These are phyloP conservation scores for Diachrysia chrysitis DNA, from an alignment of 2,888 invertebrate species.

Conservation along the genomic window DNA sequence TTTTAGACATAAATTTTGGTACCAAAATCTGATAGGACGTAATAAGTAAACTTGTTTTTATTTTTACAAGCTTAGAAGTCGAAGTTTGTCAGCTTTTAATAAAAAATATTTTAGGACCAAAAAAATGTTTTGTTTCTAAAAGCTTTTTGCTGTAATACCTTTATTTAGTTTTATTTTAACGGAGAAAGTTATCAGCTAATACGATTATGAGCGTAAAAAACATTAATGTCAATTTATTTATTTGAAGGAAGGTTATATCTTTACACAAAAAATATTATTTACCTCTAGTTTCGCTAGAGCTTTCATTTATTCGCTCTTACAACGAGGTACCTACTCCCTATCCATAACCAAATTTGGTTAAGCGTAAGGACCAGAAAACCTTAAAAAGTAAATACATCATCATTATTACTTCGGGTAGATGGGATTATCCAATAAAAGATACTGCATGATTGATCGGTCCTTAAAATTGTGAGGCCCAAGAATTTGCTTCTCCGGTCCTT, in stretches of 20 bases:
- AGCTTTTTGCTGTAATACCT: slow-evolving; percentile 1
- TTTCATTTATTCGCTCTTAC: background rate
- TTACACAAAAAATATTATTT: background rate
- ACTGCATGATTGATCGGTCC: slow-evolving; percentile 12
- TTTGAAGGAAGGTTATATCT: background rate
- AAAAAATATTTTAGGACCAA: background rate
- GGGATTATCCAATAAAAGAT: slow-evolving; percentile 9
- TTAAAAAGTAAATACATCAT: background rate
- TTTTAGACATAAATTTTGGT: background rate
- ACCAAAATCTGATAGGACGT: background rate
- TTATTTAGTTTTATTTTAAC: background rate
- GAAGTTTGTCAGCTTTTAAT: slow-evolving; percentile 4
- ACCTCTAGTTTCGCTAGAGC: background rate
- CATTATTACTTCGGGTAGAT: slow-evolving; percentile 5
- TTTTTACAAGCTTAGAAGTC: background rate
- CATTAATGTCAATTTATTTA: background rate
- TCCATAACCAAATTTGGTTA: background rate
- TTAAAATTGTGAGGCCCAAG: slow-evolving; percentile 7
- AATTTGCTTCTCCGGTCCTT: slow-evolving; percentile 9
- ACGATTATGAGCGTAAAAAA: background rate
- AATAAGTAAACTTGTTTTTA: background rate
- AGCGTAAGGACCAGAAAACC: background rate
- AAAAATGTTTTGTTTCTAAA: background rate
- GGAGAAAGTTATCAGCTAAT: background rate
- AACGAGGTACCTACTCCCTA: background rate